These are phyloP conservation scores for Nesoenas mayeri DNA, from an alignment of 2,113 vertebrate genomes.

Conservation along the genomic window DNA sequence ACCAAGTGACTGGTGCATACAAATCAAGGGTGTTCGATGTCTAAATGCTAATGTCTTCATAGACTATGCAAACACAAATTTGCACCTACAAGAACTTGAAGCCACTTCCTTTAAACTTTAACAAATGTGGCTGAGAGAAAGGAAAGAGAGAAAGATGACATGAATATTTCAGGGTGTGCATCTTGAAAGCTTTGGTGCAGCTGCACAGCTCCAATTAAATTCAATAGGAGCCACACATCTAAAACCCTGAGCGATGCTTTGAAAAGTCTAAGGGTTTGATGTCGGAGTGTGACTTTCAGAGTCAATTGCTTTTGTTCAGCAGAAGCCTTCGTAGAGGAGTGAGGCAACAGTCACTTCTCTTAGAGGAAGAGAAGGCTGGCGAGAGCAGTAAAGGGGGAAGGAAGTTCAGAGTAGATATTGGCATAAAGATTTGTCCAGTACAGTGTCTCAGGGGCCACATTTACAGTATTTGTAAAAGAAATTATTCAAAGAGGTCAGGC, in stretches of 20 bases:
- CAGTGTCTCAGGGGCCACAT: background rate
- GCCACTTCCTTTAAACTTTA: constrained; percentile 27
- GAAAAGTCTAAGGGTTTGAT: background rate
- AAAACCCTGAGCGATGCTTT: constrained; percentile 1
- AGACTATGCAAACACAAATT: constrained; percentile 24
- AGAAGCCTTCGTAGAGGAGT: background rate
- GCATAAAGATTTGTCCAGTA: background rate
- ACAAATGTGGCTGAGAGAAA: background rate
- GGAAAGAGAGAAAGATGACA: background rate
- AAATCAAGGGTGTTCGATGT: constrained; percentile 23
- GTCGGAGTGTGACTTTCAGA: background rate
- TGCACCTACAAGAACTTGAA: constrained; percentile 34
- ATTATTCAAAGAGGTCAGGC: background rate
- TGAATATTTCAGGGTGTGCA: constrained; percentile 30
- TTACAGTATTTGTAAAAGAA: background rate
- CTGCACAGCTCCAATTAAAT: constrained; percentile 32
- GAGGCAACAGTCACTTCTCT: background rate
- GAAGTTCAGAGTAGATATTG: background rate
- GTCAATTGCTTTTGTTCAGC: constrained; percentile 24
- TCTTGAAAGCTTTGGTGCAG: constrained; percentile 12
- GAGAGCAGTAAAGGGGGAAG: background rate
- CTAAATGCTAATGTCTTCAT: constrained; percentile 53
- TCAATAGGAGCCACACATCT: background rate
- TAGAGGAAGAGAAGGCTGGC: background rate
- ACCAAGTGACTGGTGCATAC: constrained; percentile 30